Evolutionary conservation across 2,888 invertebrate genomes (phyloP).

Genomic region (Norana najaformis): DNA sequence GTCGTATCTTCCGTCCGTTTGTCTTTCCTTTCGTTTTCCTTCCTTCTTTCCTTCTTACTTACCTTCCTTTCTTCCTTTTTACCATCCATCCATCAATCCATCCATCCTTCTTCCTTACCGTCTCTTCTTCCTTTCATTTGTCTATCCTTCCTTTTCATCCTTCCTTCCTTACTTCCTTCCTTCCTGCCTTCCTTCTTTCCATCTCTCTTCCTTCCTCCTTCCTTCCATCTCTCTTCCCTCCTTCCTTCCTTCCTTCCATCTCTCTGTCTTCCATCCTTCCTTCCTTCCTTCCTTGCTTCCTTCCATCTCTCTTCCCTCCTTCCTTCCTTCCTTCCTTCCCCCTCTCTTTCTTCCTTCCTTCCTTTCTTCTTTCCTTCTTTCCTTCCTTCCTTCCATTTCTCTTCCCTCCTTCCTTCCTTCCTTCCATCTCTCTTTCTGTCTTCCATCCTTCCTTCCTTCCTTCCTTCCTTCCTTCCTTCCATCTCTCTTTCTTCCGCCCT

Average conservation of each 20-base stretch:
- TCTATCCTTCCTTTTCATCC: no score
- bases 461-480: neutral
- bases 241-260: neutral
- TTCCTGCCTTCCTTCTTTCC: neutral
- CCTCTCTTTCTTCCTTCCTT: neutral
- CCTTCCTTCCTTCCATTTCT: neutral
- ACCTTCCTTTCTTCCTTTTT: no score
- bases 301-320: neutral
- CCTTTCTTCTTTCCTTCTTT: neutral
- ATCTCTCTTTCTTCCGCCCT: neutral
- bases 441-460: neutral
- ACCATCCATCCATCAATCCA: no score
- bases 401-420: no score
- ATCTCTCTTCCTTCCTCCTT: neutral
- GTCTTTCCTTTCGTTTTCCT: no score
- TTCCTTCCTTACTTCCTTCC: neutral
- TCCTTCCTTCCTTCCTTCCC: neutral
- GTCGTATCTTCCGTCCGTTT: no score
- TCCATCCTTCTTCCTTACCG: no score
- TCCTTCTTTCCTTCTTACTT: no score
- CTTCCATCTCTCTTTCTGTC: neutral
- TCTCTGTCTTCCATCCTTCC: neutral
- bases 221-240: neutral
- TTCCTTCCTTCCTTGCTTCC: neutral
- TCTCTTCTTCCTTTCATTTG: no score